Conservation (phyloP, 2,797 vertebrate genomes). For the Ambastaia sidthimunki region DNA sequence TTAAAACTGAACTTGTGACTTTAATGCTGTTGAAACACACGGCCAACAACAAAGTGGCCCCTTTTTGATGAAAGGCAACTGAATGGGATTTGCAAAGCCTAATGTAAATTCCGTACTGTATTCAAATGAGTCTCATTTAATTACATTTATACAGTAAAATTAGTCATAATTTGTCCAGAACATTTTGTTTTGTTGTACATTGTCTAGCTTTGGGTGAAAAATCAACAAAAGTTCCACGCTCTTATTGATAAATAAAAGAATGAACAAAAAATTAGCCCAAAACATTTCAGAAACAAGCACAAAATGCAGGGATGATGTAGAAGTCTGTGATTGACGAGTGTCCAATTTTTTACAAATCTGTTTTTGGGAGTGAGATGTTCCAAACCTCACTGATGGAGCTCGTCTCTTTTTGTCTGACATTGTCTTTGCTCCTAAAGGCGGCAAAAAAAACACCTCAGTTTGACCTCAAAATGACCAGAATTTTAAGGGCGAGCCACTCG, state of each 20-base stretch:
- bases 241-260: too few relatives aligned
- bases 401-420: not conserved
- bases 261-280: too few relatives aligned
- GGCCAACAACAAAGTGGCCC: constrained; percentile 57
- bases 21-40: constrained; percentile 65
- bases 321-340: not conserved
- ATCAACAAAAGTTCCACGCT: too few relatives aligned
- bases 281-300: too few relatives aligned
- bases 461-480: constrained; percentile 21
- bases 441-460: not conserved
- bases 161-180: not conserved
- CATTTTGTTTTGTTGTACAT: too few relatives aligned
- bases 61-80: constrained; percentile 7
- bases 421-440: not conserved
- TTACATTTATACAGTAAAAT: not conserved
- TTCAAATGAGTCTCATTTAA: not conserved
- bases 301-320: not conserved
- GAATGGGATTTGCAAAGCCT: not conserved
- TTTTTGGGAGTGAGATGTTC: not conserved
- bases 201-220: too few relatives aligned
- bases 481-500: constrained; percentile 2
- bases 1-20: constrained; percentile 76
- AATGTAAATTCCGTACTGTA: too few relatives aligned
- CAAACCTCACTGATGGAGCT: not conserved
- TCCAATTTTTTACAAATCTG: not conserved